Conservation (phyloP, 64 coral and sea anemone species). For the Acropora tenuis region DNA sequence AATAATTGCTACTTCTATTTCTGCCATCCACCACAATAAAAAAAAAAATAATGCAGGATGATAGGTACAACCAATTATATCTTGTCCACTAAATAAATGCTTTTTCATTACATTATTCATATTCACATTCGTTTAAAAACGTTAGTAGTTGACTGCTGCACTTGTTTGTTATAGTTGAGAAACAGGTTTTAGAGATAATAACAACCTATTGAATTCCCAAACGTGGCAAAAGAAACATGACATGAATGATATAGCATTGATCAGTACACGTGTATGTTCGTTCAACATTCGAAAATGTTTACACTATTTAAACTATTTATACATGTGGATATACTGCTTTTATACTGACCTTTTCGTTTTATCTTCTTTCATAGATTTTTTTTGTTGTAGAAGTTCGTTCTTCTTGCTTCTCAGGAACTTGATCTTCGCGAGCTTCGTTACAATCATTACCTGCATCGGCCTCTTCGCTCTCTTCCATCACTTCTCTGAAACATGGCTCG, state of each 20-base stretch:
- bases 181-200: not conserved
- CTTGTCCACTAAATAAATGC: conserved; percentile 7
- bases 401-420: too few species aligned
- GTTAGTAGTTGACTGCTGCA: too few species aligned
- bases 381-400: too few species aligned
- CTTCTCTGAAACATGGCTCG: too few species aligned
- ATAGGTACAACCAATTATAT: not conserved
- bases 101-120: conserved; percentile 7
- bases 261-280: not conserved
- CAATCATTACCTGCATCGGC: too few species aligned
- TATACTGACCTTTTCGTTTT: too few species aligned
- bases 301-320: not conserved
- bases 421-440: too few species aligned
- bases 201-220: not conserved
- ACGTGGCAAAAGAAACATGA: not conserved
- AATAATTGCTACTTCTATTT: conserved; percentile 1
- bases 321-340: not conserved
- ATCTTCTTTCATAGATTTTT: too few species aligned
- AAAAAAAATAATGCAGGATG: not conserved
- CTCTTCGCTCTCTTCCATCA: too few species aligned
- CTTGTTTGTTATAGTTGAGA: not conserved
- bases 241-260: not conserved
- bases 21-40: not conserved
- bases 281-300: not conserved
- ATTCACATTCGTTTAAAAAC: not conserved